Conservation (phyloP, 2,113 vertebrate genomes). For the Sorex araneus region DNA sequence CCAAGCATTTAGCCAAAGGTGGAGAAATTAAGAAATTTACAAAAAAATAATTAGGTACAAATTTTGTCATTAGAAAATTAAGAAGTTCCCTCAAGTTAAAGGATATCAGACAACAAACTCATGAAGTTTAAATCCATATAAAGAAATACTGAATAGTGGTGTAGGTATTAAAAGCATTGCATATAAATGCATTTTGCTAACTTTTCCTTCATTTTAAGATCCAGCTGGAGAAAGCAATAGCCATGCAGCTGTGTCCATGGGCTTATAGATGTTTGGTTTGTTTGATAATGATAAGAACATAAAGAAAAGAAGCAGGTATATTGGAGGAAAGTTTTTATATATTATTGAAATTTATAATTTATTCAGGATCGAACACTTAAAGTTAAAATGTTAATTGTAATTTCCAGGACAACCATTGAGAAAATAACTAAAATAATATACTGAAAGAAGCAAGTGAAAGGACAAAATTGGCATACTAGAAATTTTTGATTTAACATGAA, state of each 20-base stretch:
- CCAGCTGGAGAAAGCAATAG: neutral
- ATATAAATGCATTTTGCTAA: constrained; percentile 19
- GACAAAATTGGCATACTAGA: neutral
- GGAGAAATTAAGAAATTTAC: constrained; percentile 3
- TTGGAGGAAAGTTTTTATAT: constrained; percentile 5
- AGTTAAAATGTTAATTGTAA: neutral
- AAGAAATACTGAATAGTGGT: constrained; percentile 18
- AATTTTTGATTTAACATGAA: constrained; percentile 8
- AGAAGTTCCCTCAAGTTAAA: constrained; percentile 32
- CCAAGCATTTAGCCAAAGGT: constrained; percentile 1
- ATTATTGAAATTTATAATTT: constrained; percentile 8
- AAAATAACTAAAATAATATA: constrained; percentile 37
- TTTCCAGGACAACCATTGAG: neutral
- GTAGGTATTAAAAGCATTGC: constrained; percentile 23
- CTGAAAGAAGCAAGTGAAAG: neutral
- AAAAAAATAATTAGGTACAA: neutral
- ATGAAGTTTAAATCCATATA: neutral
- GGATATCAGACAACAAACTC: neutral
- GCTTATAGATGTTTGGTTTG: constrained; percentile 25
- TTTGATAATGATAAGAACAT: constrained; percentile 8
- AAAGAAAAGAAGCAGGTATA: neutral
- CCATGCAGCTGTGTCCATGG: neutral
- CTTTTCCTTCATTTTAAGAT: constrained; percentile 12
- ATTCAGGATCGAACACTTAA: constrained; percentile 44
- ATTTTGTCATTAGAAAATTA: neutral